These are phyloP conservation scores for Parelbella ahira DNA, from an alignment of 2,888 invertebrate species.

Conservation along the genomic window DNA sequence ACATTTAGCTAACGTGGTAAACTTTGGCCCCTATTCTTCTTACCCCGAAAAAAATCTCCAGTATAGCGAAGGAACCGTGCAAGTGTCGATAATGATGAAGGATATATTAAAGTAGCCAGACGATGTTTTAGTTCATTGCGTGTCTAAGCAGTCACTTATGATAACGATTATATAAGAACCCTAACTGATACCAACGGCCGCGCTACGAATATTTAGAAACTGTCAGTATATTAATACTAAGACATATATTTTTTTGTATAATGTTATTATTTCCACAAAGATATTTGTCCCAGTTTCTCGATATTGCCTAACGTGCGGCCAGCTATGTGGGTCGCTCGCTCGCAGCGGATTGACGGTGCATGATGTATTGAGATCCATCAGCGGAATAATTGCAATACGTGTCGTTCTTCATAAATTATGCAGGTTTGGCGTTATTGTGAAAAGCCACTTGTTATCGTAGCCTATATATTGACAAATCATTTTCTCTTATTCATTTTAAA, in stretches of 20 bases:
- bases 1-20: no score
- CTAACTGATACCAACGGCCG: constrained; percentile 1
- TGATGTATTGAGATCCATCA: constrained; percentile 21
- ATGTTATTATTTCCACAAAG: constrained; percentile 10
- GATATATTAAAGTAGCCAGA: no score
- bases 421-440: constrained; percentile 13
- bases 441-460: constrained; percentile 9
- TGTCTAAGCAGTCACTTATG: neutral
- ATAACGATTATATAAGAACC: constrained; percentile 4
- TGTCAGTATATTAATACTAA: neutral
- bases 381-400: constrained; percentile 22
- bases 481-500: no score
- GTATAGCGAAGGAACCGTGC: no score
- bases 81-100: no score
- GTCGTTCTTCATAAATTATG: constrained; percentile 5
- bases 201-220: neutral
- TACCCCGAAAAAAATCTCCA: no score
- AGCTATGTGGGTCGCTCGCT: constrained; percentile 21
- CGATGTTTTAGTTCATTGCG: neutral
- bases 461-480: no score
- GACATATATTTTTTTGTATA: no score
- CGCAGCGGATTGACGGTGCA: constrained; percentile 9
- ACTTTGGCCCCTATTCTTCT: no score
- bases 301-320: constrained; percentile 11
- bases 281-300: constrained; percentile 13